Evolutionary conservation across 2,888 invertebrate species (phyloP).

Genomic region (Agrochola lota): DNA sequence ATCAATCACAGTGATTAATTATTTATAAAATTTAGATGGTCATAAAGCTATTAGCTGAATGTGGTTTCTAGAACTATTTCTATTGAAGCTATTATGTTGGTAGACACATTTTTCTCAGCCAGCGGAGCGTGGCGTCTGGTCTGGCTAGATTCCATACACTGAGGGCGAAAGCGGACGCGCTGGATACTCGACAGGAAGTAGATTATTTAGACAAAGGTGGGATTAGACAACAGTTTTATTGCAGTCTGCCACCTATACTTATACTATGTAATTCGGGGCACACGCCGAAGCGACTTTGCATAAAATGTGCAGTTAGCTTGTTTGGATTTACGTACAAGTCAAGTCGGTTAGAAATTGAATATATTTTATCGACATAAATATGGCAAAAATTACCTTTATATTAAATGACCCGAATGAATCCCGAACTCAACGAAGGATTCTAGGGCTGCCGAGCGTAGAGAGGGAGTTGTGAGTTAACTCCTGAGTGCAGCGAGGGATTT

Average conservation of each 20-base stretch:
- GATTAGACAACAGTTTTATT: constrained; percentile 61
- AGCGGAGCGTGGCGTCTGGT: constrained; percentile 83
- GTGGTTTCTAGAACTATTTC: constrained; percentile 61
- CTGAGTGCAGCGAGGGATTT: too few species aligned
- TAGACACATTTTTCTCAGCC: constrained; percentile 87
- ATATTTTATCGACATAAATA: neutral
- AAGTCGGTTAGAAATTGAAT: neutral
- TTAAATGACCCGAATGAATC: neutral
- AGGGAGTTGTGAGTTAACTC: too few species aligned
- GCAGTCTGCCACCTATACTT: constrained; percentile 19
- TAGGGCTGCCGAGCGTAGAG: too few species aligned
- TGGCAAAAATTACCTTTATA: neutral
- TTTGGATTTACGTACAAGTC: neutral
- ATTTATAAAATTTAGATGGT: constrained; percentile 43
- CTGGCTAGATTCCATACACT: constrained; percentile 74
- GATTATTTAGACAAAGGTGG: constrained; percentile 66
- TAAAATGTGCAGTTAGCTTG: neutral
- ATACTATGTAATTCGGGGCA: constrained; percentile 24
- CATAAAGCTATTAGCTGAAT: constrained; percentile 49
- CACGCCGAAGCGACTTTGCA: constrained; percentile 23
- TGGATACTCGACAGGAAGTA: constrained; percentile 68
- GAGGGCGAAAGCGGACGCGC: constrained; percentile 75
- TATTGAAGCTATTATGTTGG: constrained; percentile 65
- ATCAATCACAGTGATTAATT: constrained; percentile 54
- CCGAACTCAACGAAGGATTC: too few species aligned